phyloP scores from a whole-genome alignment of 2,888 invertebrate genomes.

The Ferdinandea cuprea region DNA sequence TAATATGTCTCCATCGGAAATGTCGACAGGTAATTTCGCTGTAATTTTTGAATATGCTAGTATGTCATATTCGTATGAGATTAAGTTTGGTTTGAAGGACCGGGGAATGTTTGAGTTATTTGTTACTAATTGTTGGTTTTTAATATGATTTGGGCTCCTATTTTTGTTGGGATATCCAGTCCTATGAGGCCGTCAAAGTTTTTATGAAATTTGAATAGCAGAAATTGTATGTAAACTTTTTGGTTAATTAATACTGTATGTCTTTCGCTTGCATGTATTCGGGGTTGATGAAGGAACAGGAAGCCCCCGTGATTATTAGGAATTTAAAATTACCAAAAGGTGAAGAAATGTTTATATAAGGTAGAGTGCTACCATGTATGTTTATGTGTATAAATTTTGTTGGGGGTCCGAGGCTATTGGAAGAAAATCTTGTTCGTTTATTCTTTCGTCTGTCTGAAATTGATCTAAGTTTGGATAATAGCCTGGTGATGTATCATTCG shows the following conservation, averaged over 20 bases:
- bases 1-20: too few species aligned
- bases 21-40: too few species aligned
- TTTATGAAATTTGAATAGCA: conserved; percentile 11
- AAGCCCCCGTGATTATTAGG: conserved; percentile 49
- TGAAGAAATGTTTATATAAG: too few species aligned
- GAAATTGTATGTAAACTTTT: conserved; percentile 1
- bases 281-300: conserved; percentile 42
- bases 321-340: conserved; percentile 44
- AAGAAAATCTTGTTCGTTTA: too few species aligned
- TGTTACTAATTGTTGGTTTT: too few species aligned
- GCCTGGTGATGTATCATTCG: conserved; percentile 1
- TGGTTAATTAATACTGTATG: conserved; percentile 8
- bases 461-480: too few species aligned
- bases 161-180: conserved; percentile 5
- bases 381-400: conserved; percentile 37
- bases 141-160: conserved; percentile 22
- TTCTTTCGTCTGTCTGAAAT: too few species aligned
- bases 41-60: too few species aligned
- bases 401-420: conserved; percentile 27
- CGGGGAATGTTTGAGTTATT: too few species aligned
- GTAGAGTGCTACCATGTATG: conserved; percentile 25
- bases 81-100: too few species aligned
- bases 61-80: too few species aligned
- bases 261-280: conserved; percentile 12
- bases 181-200: conserved; percentile 23